A percentile compares a stretch with the other conserved stretches of the same genome.
Conservation (phyloP, 2,888 invertebrate genomes). For the Hirtodrosophila cameraria region DNA sequence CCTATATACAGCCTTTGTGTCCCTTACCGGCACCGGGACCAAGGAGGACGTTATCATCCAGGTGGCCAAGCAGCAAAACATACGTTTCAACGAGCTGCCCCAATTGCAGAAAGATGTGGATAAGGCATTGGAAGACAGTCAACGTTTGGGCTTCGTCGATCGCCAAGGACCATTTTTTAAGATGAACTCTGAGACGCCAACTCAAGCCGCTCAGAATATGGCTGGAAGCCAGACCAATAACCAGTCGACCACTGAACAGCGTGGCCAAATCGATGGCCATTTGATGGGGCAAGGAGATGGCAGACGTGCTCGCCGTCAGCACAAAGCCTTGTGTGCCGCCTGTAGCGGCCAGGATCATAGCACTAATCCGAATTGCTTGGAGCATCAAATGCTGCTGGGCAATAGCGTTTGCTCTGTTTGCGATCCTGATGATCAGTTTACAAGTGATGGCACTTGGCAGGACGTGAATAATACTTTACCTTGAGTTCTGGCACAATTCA, state of each 20-base stretch:
- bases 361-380: slow-evolving; percentile 1
- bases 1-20: slow-evolving; percentile 21
- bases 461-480: too few relatives aligned
- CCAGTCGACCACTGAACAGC: background rate
- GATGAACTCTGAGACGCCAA: background rate
- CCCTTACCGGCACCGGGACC: slow-evolving; percentile 23
- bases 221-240: background rate
- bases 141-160: slow-evolving; percentile 33
- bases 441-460: too few relatives aligned
- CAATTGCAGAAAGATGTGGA: slow-evolving; percentile 38
- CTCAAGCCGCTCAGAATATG: background rate
- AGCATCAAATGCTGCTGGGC: background rate
- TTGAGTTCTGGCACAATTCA: too few relatives aligned
- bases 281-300: slow-evolving; percentile 25
- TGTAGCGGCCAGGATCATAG: slow-evolving; percentile 5
- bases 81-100: slow-evolving; percentile 43
- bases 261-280: background rate
- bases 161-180: slow-evolving; percentile 18
- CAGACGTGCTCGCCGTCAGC: slow-evolving; percentile 8
- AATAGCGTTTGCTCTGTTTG: slow-evolving; percentile 27
- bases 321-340: slow-evolving; percentile 6
- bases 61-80: slow-evolving; percentile 46
- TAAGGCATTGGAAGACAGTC: slow-evolving; percentile 26
- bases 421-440: too few relatives aligned
- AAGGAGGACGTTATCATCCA: slow-evolving; percentile 47